Percentiles rank a stretch among this genome's conserved stretches.
These are phyloP conservation scores for Erebia aethiops DNA, from an alignment of 2,888 invertebrate species.

Conservation along the genomic window DNA sequence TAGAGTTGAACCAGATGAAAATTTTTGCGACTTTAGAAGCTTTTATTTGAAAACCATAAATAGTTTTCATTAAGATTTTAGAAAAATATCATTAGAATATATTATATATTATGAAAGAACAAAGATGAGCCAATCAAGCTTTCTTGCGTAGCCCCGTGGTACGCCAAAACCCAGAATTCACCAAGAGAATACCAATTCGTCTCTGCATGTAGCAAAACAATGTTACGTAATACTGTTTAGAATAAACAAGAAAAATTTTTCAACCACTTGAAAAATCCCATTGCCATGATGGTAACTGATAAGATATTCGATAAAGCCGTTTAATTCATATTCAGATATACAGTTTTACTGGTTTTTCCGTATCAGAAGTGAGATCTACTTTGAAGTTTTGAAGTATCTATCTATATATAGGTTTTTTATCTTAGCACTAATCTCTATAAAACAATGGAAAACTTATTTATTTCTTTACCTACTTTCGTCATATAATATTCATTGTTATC, in stretches of 20 bases:
- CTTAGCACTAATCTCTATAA: not conserved
- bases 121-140: too few species aligned
- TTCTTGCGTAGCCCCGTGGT: too few species aligned
- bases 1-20: too few species aligned
- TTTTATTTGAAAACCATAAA: too few species aligned
- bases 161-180: too few species aligned
- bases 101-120: too few species aligned
- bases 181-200: too few species aligned
- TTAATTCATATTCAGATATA: not conserved
- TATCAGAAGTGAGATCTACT: not conserved
- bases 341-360: not conserved
- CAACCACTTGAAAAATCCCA: not conserved
- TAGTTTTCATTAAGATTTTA: too few species aligned
- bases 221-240: too few species aligned
- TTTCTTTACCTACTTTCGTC: not conserved
- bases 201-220: too few species aligned
- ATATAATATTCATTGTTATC: not conserved
- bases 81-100: too few species aligned
- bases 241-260: not conserved
- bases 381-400: not conserved
- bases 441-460: conserved; percentile 6
- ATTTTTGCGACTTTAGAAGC: too few species aligned
- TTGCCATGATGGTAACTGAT: not conserved
- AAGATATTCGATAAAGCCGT: conserved; percentile 1
- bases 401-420: not conserved